Percentiles rank a stretch among this genome's conserved stretches.
These are phyloP conservation scores for Lycopodina hypogea DNA, from an alignment of 37 sponge, comb jelly and placozoan species.

Conservation along the genomic window DNA sequence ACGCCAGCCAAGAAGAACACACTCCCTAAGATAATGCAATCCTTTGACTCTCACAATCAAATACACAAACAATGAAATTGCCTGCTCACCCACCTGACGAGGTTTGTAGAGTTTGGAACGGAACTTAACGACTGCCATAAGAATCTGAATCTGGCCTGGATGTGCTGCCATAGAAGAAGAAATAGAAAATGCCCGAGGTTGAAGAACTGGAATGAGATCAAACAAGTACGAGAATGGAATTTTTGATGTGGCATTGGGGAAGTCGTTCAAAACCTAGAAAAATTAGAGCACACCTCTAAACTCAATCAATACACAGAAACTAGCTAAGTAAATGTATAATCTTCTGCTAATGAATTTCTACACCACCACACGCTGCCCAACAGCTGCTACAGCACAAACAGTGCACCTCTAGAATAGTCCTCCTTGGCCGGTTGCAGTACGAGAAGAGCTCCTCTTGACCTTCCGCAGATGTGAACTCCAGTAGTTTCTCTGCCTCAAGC, in stretches of 20 bases:
- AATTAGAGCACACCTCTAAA: background rate
- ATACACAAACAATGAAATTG: background rate
- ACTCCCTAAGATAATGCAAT: slow-evolving; percentile 62
- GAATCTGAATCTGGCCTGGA: slow-evolving; percentile 64
- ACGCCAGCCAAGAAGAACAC: slow-evolving; percentile 88
- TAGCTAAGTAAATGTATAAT: background rate
- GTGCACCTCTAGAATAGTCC: slow-evolving; percentile 83
- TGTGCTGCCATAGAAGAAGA: slow-evolving; percentile 84
- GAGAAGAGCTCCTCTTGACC: slow-evolving; percentile 95
- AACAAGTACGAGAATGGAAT: slow-evolving; percentile 83
- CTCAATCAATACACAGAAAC: background rate
- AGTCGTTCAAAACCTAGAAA: slow-evolving; percentile 85
- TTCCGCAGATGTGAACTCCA: slow-evolving; percentile 79
- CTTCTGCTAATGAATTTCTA: no score
- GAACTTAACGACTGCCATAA: slow-evolving; percentile 88
- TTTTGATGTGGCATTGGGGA: slow-evolving; percentile 62
- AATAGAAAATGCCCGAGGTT: slow-evolving; percentile 95
- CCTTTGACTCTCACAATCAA: background rate
- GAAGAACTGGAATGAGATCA: slow-evolving; percentile 87
- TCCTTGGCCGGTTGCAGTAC: slow-evolving; percentile 85
- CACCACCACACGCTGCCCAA: no score
- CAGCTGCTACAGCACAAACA: no score
- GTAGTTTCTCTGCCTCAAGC: slow-evolving; percentile 88
- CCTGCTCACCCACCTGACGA: slow-evolving; percentile 40
- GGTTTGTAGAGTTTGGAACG: slow-evolving; percentile 75